Conservation (phyloP, 2,888 invertebrate species). For the Xestoiulus laeticollis region DNA sequence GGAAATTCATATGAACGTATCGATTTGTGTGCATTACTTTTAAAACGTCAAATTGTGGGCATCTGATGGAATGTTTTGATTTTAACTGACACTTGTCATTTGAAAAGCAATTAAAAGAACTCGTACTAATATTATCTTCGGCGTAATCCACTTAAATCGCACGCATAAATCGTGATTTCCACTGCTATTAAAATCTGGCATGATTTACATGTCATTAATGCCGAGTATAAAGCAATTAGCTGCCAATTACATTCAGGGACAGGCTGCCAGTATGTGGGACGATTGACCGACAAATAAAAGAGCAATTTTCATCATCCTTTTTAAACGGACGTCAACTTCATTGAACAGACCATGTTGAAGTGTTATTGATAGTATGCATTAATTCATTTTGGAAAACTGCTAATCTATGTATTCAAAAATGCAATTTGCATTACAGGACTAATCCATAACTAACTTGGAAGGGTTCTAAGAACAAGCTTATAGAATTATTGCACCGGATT, state of each 20-base stretch:
- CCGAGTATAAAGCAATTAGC: neutral
- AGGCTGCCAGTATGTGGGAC: neutral
- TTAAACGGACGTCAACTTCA: neutral
- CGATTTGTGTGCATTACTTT: neutral
- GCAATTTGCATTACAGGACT: neutral
- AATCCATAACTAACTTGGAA: neutral
- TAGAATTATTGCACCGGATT: slow-evolving; percentile 5
- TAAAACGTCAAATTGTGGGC: neutral
- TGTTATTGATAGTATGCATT: neutral
- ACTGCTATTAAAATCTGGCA: neutral
- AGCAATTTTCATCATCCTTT: neutral
- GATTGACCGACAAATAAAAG: neutral
- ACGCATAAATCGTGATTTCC: neutral
- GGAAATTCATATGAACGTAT: neutral
- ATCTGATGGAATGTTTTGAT: neutral
- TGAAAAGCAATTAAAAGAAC: neutral
- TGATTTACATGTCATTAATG: neutral
- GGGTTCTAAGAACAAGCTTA: neutral
- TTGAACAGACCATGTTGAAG: neutral
- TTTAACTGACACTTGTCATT: neutral
- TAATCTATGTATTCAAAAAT: neutral
- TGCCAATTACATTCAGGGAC: neutral
- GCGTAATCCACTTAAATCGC: neutral
- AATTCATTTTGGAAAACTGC: neutral
- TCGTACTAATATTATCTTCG: neutral